Base-by-base conservation (phyloP, 2,888 invertebrate species). In the Achlya flavicornis region DNA sequence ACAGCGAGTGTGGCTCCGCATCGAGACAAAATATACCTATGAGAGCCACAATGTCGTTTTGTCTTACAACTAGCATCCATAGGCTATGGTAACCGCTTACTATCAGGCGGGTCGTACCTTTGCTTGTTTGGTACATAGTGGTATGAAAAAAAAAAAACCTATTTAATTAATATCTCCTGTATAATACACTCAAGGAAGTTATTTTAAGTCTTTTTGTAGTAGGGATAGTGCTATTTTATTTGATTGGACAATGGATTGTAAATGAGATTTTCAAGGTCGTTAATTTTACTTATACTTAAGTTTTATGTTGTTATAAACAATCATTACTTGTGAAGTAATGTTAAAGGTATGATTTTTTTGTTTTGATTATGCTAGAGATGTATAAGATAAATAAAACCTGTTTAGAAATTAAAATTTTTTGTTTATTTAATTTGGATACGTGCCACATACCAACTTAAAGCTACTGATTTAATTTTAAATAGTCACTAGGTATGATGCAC, bases 321-420 rank as follows among this genome's bases (percentile, higher is more conserved):
- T 70, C 83, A 78, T 89, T 91, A 87, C 91, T 91, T 91, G 74
- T 81, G 77, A 91, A 91, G 90, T 90, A 87, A 87, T 88, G 80
- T 41, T 71, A 67, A 74, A 75, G 78, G 76, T 78, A 78, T 84
- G 80, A 82, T 86, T 88, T 53, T 53, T 90, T 87, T 89, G 89
- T 90, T 90, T 82, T 88, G 72, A 87, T 85, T 88, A 83, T 87
- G 84, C 78, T 88, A 85, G 81, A 89, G 77, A 86, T 85, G 87
- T 88, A 75, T 90, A 89, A 90, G 90, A 85, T 81, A 78, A 90
- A 85, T 89, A 89, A 87, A 90, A 74, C 70, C 81, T 88, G 79
- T 86, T 85, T 84, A 85, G 78, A 77, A 72, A 76, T 76, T 73
- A 48, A 41, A 66, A n/a, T n/a, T 61, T 68, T 69, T 69, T 57